These are phyloP conservation scores for Drosophila punjabiensis DNA, from an alignment of 1,140 invertebrate species.

Conservation along the genomic window DNA sequence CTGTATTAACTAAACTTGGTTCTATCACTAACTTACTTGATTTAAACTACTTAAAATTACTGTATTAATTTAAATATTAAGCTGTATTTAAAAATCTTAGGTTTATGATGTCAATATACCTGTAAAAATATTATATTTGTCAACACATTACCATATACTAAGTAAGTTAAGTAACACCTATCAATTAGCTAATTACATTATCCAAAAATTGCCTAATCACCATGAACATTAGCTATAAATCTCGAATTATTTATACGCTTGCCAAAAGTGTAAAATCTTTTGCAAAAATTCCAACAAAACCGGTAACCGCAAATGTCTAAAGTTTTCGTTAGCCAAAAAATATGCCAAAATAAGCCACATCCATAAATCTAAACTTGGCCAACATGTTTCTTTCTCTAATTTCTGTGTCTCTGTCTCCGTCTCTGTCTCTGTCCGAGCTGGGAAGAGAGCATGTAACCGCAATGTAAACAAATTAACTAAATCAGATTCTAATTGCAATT, in stretches of 20 bases:
- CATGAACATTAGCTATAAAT: conserved; percentile 47
- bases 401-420: background rate
- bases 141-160: background rate
- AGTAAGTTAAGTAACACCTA: background rate
- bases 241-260: conserved; percentile 52
- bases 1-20: background rate
- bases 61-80: background rate
- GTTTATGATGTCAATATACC: background rate
- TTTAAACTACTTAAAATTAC: background rate
- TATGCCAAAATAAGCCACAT: conserved; percentile 70
- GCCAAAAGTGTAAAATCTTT: conserved; percentile 39
- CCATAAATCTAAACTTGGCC: conserved; percentile 70
- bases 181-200: conserved; percentile 59
- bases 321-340: conserved; percentile 66
- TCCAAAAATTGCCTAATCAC: conserved; percentile 10
- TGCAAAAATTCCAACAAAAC: conserved; percentile 35
- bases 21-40: background rate
- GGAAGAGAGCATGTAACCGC: conserved; percentile 41
- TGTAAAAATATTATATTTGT: background rate
- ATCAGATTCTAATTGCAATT: conserved; percentile 77
- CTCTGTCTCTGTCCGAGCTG: background rate
- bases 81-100: background rate
- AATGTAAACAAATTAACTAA: conserved; percentile 79
- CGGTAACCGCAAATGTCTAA: conserved; percentile 66
- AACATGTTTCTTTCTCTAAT: conserved; percentile 30